phyloP scores from a whole-genome alignment of 2,888 invertebrate species.

The Amblyjoppa fuscipennis region DNA sequence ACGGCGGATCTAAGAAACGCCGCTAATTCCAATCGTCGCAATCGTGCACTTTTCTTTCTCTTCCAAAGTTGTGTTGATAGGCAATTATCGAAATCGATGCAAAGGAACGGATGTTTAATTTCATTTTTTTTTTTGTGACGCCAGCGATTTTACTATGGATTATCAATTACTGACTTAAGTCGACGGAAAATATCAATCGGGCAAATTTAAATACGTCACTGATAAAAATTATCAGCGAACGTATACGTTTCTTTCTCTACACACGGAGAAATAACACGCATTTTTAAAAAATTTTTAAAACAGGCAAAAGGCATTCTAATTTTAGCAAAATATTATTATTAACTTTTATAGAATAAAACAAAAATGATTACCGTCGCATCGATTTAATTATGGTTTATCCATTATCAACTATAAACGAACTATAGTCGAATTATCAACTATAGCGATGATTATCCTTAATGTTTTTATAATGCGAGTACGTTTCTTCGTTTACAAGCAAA shows the following conservation, averaged over 20 bases:
- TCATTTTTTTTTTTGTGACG: not conserved
- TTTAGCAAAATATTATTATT: too few species aligned
- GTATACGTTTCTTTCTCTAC: too few species aligned
- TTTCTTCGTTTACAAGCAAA: too few species aligned
- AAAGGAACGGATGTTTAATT: not conserved
- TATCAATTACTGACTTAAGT: not conserved
- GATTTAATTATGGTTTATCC: not conserved
- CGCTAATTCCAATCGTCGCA: constrained; percentile 1
- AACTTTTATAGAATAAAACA: too few species aligned
- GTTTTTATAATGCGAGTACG: not conserved
- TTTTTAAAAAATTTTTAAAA: too few species aligned
- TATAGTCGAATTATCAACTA: not conserved
- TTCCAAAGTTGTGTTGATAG: not conserved
- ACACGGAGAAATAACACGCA: too few species aligned
- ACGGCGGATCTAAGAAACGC: not conserved
- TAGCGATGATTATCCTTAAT: not conserved
- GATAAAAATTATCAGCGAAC: not conserved
- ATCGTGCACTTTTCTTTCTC: not conserved
- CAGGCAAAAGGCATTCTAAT: too few species aligned
- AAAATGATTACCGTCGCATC: not conserved
- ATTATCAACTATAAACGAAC: not conserved
- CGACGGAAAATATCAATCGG: not conserved
- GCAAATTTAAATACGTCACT: not conserved
- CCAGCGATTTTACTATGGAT: not conserved
- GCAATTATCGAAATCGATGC: not conserved